Base-by-base conservation (phyloP, 2,797 vertebrate genomes). In the Urophycis tenuis region DNA sequence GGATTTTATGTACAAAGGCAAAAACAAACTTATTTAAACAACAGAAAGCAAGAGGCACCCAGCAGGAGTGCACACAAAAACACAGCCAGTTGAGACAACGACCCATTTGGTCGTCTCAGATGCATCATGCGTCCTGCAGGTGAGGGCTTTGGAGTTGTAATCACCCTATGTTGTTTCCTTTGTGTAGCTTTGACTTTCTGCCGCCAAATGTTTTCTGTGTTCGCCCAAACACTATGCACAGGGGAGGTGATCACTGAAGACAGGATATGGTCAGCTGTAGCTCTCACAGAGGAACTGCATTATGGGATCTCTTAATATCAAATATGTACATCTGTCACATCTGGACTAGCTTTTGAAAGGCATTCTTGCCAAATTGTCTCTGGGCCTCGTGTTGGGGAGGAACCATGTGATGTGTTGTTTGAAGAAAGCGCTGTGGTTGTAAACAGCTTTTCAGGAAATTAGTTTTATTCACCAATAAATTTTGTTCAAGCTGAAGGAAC, bases 391-490 rank as follows among this genome's bases (percentile, higher is more conserved):
- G 74, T 53, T 35, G 41, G 39, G 31, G 41, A 45, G 31, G 77
- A 80, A 25, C 83, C 77, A 74, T 81, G 75, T 73, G 84, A 81
- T 85, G 74, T 84, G 73, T 83, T 72, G 78, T 86, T 73, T 73
- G 79, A 83, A n/a, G n/a, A n/a, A n/a, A 79, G 78, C 80, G 80
- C 85, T 78, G 53, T 80, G 81, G 82, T 81, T 87, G 85, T 88
- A 82, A 83, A 86, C 39, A 9, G 60, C 76, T 86, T 85, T 81
- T 35, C 60, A 83, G 88, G 85, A 90, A 91, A 81, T 90, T 86
- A 86, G 88, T 81, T 75, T 86, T 79, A 87, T 84, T 84, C 85
- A 80, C 79, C 75, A 29, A 78, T 83, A 84, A 81, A 82, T 89
- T 89, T 83, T 80, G 81, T 80, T 70, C 76, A 80, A 33, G 33